Evolutionary conservation across 2,797 vertebrate species (phyloP).

Genomic region (Tragelaphus oryx): DNA sequence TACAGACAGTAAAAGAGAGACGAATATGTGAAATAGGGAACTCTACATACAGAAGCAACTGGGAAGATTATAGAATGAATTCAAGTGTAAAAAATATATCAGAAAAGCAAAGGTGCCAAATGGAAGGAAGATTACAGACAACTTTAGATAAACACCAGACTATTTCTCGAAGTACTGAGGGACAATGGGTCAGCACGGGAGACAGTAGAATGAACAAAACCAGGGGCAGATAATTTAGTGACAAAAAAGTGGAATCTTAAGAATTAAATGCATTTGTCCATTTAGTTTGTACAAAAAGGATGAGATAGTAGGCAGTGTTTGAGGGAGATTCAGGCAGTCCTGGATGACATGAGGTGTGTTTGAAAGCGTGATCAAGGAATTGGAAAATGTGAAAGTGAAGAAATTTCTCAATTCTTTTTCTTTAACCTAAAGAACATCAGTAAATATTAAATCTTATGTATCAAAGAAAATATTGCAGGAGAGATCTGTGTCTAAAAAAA

Average conservation of each 20-base stretch:
- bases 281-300: slow-evolving; percentile 69
- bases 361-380: neutral
- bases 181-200: slow-evolving; percentile 53
- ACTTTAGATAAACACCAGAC: slow-evolving; percentile 70
- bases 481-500: neutral
- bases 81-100: slow-evolving; percentile 57
- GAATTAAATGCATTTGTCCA: slow-evolving; percentile 71
- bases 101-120: slow-evolving; percentile 70
- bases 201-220: slow-evolving; percentile 18
- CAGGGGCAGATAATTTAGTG: slow-evolving; percentile 66
- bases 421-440: neutral
- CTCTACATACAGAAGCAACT: slow-evolving; percentile 25
- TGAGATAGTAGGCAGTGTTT: neutral
- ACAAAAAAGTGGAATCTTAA: slow-evolving; percentile 54
- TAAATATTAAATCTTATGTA: neutral
- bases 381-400: neutral
- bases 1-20: slow-evolving; percentile 65
- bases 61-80: slow-evolving; percentile 63
- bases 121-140: slow-evolving; percentile 64
- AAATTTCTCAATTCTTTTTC: neutral
- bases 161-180: slow-evolving; percentile 67
- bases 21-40: slow-evolving; percentile 58
- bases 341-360: slow-evolving; percentile 49
- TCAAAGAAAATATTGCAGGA: neutral
- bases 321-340: slow-evolving; percentile 50